Base-by-base conservation (phyloP, 2,797 vertebrate species). In the Atherinosoma microstoma region DNA sequence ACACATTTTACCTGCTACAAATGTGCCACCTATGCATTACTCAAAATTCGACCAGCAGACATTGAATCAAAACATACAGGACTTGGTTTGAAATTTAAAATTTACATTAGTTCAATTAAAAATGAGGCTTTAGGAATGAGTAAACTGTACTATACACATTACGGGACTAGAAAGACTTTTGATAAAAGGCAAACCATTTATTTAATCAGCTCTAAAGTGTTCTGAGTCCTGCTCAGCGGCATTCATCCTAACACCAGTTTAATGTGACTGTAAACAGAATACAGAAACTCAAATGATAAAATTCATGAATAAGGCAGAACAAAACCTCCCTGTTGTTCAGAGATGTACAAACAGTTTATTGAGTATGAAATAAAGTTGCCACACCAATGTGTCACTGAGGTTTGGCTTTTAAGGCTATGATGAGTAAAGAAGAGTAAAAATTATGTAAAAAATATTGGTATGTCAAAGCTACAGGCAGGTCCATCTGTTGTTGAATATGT, bases 1-100 rank as follows among this genome's bases (percentile, higher is more conserved):
- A 95, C 97, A 96, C 93, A 92, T 90, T 96, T 95, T 93, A 96
- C 76, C 93, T 95, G 93, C 95, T 97, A 98, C 94, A 95, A 94
- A 93, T 94, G 91, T 94, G 92, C 94, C 93, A 93, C 96, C 94
- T 96, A 97, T 92, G 91, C 90, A 94, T 94, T 94, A 97, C 95
- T 94, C 77, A 80, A 95, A 94, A 94, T 94, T 91, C 94, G 92
- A 92, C 94, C 94, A 96, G 92, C 90, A 94, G 95, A 97, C 95
- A 97, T 94, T 87, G 90, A 98, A 95, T 91, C 85, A 91, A 92
- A 95, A 97, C 96, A 94, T 93, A 96, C 96, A 95, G 88, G 89
- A 93, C 94, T 93, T 83, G 40, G 93, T 95, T 95, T 89, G 92
- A 95, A 94, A 95, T 92, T 90, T 92, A 76, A 92, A 94, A 94